Conservation (phyloP, 2,797 vertebrate species). For the Acropternis orthonyx region DNA sequence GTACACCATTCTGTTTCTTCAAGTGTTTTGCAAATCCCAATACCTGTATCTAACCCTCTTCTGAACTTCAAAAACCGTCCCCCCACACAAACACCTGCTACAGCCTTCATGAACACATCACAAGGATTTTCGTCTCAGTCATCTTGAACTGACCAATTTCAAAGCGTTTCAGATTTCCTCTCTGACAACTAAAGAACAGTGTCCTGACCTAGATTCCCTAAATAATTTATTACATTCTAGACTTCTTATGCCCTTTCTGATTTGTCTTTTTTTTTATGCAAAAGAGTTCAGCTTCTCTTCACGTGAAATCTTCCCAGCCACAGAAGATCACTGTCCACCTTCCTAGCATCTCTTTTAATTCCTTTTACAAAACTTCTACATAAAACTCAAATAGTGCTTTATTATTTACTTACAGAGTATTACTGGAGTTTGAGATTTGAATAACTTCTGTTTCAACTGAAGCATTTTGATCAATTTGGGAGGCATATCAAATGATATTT, state of each 20-base stretch:
- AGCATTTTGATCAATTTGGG: background rate
- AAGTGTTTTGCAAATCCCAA: background rate
- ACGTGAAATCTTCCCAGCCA: background rate
- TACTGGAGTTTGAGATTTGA: background rate
- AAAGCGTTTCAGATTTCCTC: background rate
- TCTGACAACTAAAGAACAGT: background rate
- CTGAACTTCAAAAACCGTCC: background rate
- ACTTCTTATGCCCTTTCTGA: background rate
- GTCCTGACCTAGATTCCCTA: background rate
- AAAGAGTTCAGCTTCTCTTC: background rate
- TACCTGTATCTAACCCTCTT: background rate
- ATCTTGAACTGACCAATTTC: background rate
- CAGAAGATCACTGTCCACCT: background rate
- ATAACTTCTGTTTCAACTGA: background rate
- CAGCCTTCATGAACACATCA: accelerated
- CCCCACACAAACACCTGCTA: background rate
- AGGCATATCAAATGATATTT: background rate
- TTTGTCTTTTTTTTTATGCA: background rate
- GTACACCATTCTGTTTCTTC: background rate
- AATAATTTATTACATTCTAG: conserved; percentile 32
- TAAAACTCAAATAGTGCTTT: background rate
- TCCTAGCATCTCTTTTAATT: background rate
- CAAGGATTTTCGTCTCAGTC: background rate
- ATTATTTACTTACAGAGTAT: background rate
- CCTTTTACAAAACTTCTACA: background rate